phyloP scores from a whole-genome alignment of 2,113 vertebrate species.

The Columbina picui region DNA sequence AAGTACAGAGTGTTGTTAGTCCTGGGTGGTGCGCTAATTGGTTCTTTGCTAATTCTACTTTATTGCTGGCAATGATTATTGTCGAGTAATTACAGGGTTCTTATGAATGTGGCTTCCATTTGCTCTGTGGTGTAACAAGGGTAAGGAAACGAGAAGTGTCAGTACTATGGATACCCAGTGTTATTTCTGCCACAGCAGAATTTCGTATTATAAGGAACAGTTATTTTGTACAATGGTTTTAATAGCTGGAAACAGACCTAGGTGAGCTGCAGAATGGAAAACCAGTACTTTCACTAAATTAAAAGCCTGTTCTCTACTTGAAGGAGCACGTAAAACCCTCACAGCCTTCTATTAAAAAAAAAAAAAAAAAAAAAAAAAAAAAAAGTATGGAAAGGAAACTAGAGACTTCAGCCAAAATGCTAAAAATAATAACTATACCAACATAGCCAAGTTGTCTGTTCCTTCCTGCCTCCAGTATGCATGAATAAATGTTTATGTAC shows the following conservation, averaged over 20 bases:
- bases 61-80: constrained; percentile 13
- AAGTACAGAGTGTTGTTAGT: neutral
- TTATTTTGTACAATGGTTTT: neutral
- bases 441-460: constrained; percentile 40
- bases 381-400: constrained; percentile 19
- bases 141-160: constrained; percentile 26
- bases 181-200: neutral
- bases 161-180: neutral
- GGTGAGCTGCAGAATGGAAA: constrained; percentile 34
- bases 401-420: constrained; percentile 10
- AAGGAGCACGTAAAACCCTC: neutral
- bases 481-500: neutral
- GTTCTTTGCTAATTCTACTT: constrained; percentile 24
- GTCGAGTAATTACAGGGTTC: constrained; percentile 20
- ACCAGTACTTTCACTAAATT: neutral
- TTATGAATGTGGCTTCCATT: neutral
- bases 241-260: constrained; percentile 11
- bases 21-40: constrained; percentile 24
- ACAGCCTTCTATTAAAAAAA: neutral
- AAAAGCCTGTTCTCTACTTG: neutral
- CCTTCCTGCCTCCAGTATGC: neutral
- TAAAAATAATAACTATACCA: constrained; percentile 39
- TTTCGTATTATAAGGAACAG: neutral
- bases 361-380: neutral
- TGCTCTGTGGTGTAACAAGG: neutral